Evolutionary conservation across 2,888 invertebrate species (phyloP), one percentile per base, ranked within the genome.

Genomic region (Rhyacophila evoluta): DNA sequence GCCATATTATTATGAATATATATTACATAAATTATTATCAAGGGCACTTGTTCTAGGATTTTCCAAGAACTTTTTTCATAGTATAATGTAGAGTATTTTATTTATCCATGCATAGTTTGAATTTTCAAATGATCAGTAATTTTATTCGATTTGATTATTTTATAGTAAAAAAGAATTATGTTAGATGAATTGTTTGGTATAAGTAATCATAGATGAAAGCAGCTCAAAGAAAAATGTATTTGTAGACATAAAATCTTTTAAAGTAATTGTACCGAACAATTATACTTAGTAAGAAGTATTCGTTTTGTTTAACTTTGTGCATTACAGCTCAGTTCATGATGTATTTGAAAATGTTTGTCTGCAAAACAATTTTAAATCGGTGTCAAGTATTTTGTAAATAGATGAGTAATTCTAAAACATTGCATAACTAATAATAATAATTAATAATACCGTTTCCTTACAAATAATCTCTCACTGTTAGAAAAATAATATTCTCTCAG

Each of bases 311-410:
- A 69, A 15, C 25, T 33, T 33, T 33, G 29, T 33, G 29, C 36
- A 33, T 36, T 72, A 72, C 72, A 36, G 29, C 72, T 72, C 68
- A 68, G 68, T 25, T 68, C 68, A 68, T 68, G 8, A 12, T 8
- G 68, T 68, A 15, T 55, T 55, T 55, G 19, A 55, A 55, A 55
- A 12, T 15, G 12, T 8, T 55, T 55, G 12, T 15, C 10, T 5
- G 55, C 68, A 68, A 33, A 33, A 33, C 2, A 33, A 33, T 33
- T 4, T 33, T 33, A 4, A 33, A 33, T 4, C 29, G 6, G 15
- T 55, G 19, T 55, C 6, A 55, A 12, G 19, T 8, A 55, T 25
- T 55, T 1, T 19, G 55, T 19, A 55, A 25, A 55, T 55, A 6
- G 6, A 33, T 2, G 6, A 33, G 29, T 33, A 4, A 4, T 33